phyloP scores from a whole-genome alignment of 2,113 vertebrate species.

The Mastomys natalensis region DNA sequence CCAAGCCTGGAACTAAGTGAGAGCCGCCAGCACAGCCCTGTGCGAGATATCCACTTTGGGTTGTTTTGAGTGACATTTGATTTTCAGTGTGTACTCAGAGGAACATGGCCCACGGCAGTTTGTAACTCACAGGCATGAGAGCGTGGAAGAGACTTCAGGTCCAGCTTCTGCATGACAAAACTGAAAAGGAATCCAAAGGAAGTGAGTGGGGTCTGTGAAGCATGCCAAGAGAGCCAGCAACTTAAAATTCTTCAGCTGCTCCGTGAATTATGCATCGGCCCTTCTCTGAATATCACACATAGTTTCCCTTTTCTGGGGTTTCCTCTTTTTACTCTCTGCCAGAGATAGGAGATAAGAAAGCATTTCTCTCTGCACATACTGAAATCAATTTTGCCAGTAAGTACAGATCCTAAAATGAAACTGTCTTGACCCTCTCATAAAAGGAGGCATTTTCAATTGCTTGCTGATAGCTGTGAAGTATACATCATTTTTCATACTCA shows the following conservation, averaged over 20 bases:
- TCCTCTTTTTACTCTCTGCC: conserved; percentile 77
- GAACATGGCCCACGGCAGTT: conserved; percentile 60
- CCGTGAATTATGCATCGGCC: conserved; percentile 36
- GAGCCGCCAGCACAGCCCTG: not conserved
- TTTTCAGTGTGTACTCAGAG: conserved; percentile 65
- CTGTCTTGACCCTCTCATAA: conserved; percentile 68
- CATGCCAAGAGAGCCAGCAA: conserved; percentile 77
- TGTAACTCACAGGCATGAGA: conserved; percentile 69
- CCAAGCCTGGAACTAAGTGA: conserved; percentile 27
- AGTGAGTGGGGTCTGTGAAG: conserved; percentile 47
- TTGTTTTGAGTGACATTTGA: conserved; percentile 72
- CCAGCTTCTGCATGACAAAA: conserved; percentile 62
- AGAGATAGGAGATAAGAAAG: conserved; percentile 75
- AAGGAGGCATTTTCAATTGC: conserved; percentile 78
- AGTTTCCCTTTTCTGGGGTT: conserved; percentile 76
- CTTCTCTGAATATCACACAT: conserved; percentile 63
- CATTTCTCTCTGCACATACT: conserved; percentile 63
- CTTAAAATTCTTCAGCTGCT: conserved; percentile 65
- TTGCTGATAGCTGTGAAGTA: conserved; percentile 68
- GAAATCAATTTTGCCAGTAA: conserved; percentile 72
- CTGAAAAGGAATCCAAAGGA: conserved; percentile 56
- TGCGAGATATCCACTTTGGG: conserved; percentile 51
- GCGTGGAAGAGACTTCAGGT: conserved; percentile 63
- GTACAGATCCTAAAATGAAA: conserved; percentile 80
- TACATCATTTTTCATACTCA: conserved; percentile 53